Conservation (phyloP, 2,797 vertebrate species). For the Dendrocincla fuliginosa region DNA sequence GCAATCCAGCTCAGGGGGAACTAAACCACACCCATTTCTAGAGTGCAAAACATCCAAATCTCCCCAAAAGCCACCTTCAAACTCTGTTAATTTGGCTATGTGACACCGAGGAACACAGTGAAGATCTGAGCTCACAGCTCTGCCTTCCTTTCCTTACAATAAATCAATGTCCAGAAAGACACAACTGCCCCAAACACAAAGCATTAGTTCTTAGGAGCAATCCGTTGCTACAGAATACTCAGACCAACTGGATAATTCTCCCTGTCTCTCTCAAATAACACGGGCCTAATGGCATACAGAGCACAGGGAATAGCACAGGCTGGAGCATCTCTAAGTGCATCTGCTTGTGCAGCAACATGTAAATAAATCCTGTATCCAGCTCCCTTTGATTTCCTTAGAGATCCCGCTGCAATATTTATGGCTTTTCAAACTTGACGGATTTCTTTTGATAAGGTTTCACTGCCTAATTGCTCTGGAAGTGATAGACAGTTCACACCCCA, state of each 20-base stretch:
- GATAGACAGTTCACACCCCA: slow-evolving; percentile 81
- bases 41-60: neutral
- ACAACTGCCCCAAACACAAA: neutral
- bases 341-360: neutral
- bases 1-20: rapidly evolving
- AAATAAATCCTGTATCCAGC: slow-evolving; percentile 16
- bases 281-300: neutral
- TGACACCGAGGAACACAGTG: neutral
- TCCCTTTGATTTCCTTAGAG: slow-evolving; percentile 68
- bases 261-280: neutral
- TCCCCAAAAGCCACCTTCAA: neutral
- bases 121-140: neutral
- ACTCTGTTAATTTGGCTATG: neutral
- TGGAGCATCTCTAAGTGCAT: slow-evolving; percentile 24
- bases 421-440: slow-evolving; percentile 59
- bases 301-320: neutral
- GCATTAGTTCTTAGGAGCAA: neutral
- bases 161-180: neutral
- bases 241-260: neutral
- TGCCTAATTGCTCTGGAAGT: slow-evolving; percentile 85
- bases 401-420: slow-evolving; percentile 67
- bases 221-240: neutral
- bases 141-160: neutral
- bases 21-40: neutral
- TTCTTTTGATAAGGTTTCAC: slow-evolving; percentile 73